A percentile compares a stretch with the other conserved stretches of the same genome.
These are phyloP conservation scores for Centropus unirufus DNA, from an alignment of 2,113 vertebrate genomes.

Conservation along the genomic window DNA sequence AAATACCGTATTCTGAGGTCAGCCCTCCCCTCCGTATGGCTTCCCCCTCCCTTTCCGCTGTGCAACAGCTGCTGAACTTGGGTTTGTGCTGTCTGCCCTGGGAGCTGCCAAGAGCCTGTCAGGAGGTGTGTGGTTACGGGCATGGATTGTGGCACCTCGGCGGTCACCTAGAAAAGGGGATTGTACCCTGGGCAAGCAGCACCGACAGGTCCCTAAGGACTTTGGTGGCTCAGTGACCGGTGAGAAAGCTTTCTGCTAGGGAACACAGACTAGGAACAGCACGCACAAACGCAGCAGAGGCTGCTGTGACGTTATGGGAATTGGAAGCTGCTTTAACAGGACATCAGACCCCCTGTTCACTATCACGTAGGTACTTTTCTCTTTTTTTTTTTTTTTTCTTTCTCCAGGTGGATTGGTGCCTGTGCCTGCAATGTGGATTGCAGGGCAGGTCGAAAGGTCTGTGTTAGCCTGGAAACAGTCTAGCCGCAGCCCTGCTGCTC, in stretches of 20 bases:
- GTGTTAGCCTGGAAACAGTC: neutral
- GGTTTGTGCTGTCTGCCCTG: neutral
- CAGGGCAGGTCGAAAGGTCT: neutral
- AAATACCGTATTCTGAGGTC: slow-evolving; percentile 20
- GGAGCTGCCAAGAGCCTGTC: neutral
- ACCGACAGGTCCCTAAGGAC: neutral
- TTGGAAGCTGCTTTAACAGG: slow-evolving; percentile 88
- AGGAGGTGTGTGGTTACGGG: neutral
- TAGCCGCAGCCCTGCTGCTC: neutral
- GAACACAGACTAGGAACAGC: neutral
- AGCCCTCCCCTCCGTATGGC: neutral
- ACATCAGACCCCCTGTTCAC: slow-evolving; percentile 86
- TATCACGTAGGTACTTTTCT: slow-evolving; percentile 78
- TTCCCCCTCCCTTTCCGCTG: slow-evolving; percentile 25
- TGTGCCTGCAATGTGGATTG: neutral
- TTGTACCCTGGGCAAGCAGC: neutral
- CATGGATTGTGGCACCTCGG: neutral
- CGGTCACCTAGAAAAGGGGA: neutral
- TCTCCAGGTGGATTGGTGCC: neutral
- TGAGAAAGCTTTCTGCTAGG: neutral
- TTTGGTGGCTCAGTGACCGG: neutral
- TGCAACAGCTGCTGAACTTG: slow-evolving; percentile 6
- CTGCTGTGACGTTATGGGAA: slow-evolving; percentile 76
- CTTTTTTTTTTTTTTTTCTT: neutral
- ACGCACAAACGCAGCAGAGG: neutral